These are phyloP conservation scores for Eidolon dupreanum DNA, from an alignment of 2,797 vertebrate species.

Conservation along the genomic window DNA sequence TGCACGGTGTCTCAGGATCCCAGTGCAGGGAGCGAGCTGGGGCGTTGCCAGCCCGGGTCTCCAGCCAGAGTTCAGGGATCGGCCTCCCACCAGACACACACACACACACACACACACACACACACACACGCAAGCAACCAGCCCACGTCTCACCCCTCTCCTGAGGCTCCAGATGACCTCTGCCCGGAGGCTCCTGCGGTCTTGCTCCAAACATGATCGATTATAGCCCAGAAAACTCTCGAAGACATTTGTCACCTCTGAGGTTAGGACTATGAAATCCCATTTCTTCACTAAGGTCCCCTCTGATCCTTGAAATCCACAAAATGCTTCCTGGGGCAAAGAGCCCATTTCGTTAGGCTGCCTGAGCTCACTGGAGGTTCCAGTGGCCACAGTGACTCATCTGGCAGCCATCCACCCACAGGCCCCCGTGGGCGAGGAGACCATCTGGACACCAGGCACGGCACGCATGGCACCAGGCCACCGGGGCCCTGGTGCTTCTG, in stretches of 20 bases:
- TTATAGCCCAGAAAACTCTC: slow-evolving; percentile 16
- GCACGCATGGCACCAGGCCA: background rate
- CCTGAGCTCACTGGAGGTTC: background rate
- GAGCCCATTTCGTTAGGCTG: background rate
- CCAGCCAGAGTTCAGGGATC: background rate
- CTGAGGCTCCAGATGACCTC: background rate
- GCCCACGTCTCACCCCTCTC: background rate
- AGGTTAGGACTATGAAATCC: slow-evolving; percentile 37
- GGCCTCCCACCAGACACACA: background rate
- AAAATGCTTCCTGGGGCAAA: slow-evolving; percentile 16
- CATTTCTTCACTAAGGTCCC: slow-evolving; percentile 28
- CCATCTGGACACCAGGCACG: slow-evolving; percentile 33
- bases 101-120: too few species aligned
- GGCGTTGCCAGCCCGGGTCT: background rate
- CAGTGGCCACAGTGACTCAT: slow-evolving; percentile 33
- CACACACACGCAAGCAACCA: background rate
- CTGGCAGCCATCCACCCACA: background rate
- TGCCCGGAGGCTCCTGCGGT: background rate
- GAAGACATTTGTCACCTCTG: background rate
- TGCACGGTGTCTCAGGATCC: background rate
- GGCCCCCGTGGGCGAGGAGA: background rate
- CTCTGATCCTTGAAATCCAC: slow-evolving; percentile 32
- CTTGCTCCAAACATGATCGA: background rate
- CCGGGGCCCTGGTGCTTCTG: background rate
- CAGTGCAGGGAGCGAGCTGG: background rate